A percentile compares a stretch with the other conserved stretches of the same genome.
Evolutionary conservation across 2,888 invertebrate species (phyloP).

Genomic region (Scrobipalpa atriplicella): DNA sequence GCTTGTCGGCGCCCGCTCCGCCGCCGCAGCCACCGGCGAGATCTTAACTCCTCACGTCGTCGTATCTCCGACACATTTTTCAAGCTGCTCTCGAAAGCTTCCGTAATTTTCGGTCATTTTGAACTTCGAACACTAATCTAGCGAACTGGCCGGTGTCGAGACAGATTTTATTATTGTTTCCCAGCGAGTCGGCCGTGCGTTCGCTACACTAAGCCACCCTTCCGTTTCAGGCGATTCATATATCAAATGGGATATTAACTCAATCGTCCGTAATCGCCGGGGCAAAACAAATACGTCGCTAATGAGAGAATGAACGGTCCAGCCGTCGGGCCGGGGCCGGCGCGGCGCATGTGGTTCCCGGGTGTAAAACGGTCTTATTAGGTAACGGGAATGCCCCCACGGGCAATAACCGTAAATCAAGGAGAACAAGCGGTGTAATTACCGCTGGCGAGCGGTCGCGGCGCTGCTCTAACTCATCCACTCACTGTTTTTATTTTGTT

Average conservation of each 20-base stretch:
- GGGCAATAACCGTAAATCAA: conserved; percentile 84
- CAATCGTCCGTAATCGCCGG: conserved; percentile 72
- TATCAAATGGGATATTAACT: conserved; percentile 75
- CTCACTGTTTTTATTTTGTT: conserved; percentile 80
- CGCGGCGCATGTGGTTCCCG: conserved; percentile 76
- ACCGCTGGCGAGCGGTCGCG: conserved; percentile 79
- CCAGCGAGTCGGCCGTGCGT: conserved; percentile 49
- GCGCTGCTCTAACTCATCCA: conserved; percentile 80
- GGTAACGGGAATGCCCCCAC: conserved; percentile 81
- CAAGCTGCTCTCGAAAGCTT: conserved; percentile 52
- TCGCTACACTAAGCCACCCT: conserved; percentile 55
- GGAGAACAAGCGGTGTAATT: conserved; percentile 84
- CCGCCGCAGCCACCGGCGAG: conserved; percentile 52
- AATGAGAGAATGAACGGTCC: conserved; percentile 77
- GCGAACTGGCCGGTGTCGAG: conserved; percentile 34
- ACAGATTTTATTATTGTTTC: conserved; percentile 42
- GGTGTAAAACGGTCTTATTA: conserved; percentile 82
- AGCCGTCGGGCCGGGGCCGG: conserved; percentile 49
- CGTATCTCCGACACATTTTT: conserved; percentile 65
- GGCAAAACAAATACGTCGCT: conserved; percentile 76
- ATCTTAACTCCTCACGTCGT: conserved; percentile 74
- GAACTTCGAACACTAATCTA: conserved; percentile 31
- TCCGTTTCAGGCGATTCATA: conserved; percentile 65
- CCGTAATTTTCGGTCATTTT: conserved; percentile 51
- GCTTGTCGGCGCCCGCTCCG: conserved; percentile 79